Conservation (phyloP, 2,797 vertebrate species). For the Holocentrus rufus region DNA sequence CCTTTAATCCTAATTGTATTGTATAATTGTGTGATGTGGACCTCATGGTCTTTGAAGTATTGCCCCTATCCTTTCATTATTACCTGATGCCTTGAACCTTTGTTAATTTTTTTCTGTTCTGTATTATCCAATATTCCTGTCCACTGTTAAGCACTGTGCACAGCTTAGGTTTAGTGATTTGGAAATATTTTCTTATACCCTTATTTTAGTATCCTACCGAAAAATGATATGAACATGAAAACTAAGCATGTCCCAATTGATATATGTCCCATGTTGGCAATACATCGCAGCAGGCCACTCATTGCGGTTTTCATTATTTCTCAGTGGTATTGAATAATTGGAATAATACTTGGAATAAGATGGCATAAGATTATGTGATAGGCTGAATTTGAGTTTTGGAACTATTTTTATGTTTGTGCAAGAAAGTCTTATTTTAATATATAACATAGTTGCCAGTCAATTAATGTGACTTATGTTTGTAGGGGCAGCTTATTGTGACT, state of each 20-base stretch:
- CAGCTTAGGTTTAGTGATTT: conserved; percentile 58
- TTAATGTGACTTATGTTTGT: too few relatives aligned
- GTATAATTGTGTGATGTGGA: conserved; percentile 85
- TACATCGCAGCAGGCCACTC: conserved; percentile 45
- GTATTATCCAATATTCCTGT: conserved; percentile 69
- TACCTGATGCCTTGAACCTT: conserved; percentile 81
- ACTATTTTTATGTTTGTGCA: conserved; percentile 43
- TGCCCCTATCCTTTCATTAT: conserved; percentile 83
- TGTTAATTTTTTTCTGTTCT: conserved; percentile 70
- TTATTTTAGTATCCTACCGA: conserved; percentile 61
- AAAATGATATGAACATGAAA: conserved; percentile 63
- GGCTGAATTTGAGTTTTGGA: conserved; percentile 47
- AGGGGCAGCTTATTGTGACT: conserved; percentile 68
- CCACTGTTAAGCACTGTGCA: conserved; percentile 58
- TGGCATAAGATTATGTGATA: conserved; percentile 50
- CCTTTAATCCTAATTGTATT: conserved; percentile 91
- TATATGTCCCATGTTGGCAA: conserved; percentile 54
- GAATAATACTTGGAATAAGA: conserved; percentile 48
- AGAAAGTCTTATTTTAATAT: conserved; percentile 50
- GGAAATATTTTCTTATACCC: conserved; percentile 54
- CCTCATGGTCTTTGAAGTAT: conserved; percentile 81
- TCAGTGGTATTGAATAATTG: conserved; percentile 52
- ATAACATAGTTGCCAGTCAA: conserved; percentile 66
- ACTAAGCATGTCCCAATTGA: conserved; percentile 50
- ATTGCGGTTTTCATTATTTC: conserved; percentile 63